Conservation (phyloP, 2,113 vertebrate species). For the Ibidorhyncha struthersii region DNA sequence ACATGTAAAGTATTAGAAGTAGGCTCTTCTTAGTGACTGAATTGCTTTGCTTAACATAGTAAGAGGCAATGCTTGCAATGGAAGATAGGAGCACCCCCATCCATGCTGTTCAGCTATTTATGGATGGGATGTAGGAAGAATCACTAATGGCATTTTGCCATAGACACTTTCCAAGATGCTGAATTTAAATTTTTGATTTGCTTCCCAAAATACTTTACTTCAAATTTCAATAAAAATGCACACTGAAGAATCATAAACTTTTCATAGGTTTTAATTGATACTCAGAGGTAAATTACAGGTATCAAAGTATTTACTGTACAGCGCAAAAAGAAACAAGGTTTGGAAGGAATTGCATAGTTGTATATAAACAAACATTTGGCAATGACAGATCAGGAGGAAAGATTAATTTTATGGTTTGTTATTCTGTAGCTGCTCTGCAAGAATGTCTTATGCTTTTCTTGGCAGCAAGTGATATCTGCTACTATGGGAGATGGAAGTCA, state of each 20-base stretch:
- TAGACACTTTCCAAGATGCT: neutral
- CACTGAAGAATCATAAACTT: neutral
- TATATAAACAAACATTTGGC: constrained; percentile 1
- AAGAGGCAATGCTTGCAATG: neutral
- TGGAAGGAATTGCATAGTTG: neutral
- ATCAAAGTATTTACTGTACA: neutral
- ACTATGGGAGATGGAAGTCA: neutral
- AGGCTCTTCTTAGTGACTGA: neutral
- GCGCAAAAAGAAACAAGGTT: neutral
- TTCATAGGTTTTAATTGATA: neutral
- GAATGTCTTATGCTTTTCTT: neutral
- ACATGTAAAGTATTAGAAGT: neutral
- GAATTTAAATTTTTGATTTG: neutral
- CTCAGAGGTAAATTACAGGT: neutral
- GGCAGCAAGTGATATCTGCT: neutral
- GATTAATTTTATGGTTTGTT: neutral
- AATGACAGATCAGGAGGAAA: neutral
- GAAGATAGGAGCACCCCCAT: neutral
- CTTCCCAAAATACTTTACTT: neutral
- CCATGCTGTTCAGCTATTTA: neutral
- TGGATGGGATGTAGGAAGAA: neutral
- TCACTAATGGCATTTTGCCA: neutral
- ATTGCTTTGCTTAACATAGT: neutral
- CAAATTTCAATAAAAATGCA: neutral
- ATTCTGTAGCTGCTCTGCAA: neutral